A percentile compares a stretch with the other conserved stretches of the same genome.
These are phyloP conservation scores for Thunnus maccoyii DNA, from an alignment of 2,113 vertebrate genomes.

Conservation along the genomic window DNA sequence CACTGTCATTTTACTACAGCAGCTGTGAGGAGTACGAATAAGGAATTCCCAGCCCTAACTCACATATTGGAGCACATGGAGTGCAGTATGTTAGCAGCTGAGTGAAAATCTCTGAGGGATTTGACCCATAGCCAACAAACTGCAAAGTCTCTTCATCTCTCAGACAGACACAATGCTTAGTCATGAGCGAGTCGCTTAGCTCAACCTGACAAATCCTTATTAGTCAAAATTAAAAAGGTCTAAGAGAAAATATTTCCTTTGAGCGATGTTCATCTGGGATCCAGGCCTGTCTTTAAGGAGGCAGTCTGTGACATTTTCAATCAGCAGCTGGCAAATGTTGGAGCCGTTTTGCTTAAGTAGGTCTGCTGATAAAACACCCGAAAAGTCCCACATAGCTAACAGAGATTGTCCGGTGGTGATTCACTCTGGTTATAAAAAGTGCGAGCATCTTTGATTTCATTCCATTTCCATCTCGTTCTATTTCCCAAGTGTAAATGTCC, in stretches of 20 bases:
- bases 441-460: conserved; percentile 40
- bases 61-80: conserved; percentile 56
- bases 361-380: background rate
- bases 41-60: conserved; percentile 50
- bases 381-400: background rate
- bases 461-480: conserved; percentile 38
- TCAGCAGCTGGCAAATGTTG: conserved; percentile 26
- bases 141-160: conserved; percentile 47
- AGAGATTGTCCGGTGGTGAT: conserved; percentile 17
- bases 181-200: conserved; percentile 55
- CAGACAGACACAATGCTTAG: conserved; percentile 65
- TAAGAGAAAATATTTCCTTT: conserved; percentile 53
- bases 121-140: conserved; percentile 73
- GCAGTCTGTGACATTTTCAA: conserved; percentile 36
- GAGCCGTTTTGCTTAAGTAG: conserved; percentile 2
- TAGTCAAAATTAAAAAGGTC: conserved; percentile 55
- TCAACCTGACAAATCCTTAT: conserved; percentile 66
- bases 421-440: conserved; percentile 21
- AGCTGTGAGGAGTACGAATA: conserved; percentile 44
- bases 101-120: conserved; percentile 68
- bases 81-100: conserved; percentile 70
- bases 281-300: conserved; percentile 7
- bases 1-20: conserved; percentile 43
- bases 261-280: conserved; percentile 42
- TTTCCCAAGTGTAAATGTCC: conserved; percentile 48